Base-by-base conservation (phyloP, 2,113 vertebrate genomes). In the Melanotaenia duboulayi region DNA sequence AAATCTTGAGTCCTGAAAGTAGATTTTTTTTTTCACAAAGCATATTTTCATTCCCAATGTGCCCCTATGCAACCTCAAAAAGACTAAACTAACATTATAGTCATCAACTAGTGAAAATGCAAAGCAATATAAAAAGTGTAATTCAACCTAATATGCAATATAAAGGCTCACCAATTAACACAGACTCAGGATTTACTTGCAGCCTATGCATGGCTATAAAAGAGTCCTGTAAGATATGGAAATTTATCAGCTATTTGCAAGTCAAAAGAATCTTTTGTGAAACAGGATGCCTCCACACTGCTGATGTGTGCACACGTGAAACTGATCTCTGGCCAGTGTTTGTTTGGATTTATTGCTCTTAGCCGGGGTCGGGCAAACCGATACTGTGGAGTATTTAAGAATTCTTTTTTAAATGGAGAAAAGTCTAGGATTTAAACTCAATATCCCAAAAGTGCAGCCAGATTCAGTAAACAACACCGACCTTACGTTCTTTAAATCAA, bases 201-300 rank as follows among this genome's bases (percentile, higher is more conserved):
- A 44, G 32, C 35, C 4, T 7, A 13, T 42, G 10, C 17, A 19
- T 58, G 46, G 35, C 35, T 22, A 44, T 23, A 35, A 60, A 52
- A 58, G 71, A 52, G 40, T 55, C 44, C 16, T 52, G 28, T 54
- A 35, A 57, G 46, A 14, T 35, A 52, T 75, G 56, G 24, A 67
- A 67, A 66, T 74, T 4, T 8, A 24, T 46, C 14, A 0, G 39
- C 11, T 20, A 67, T 68, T 67, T 68, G 73, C 64, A 76, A 67
- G 73, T 67, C n/a, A 76, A 67, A 76, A 16, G 48, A 44, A 19
- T 56, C 17, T 20, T 24, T 40, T 35, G 54, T 54, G 64, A 76
- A 76, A 75, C 0, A 2, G 13, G 48, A 67, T 54, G 22, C 63
- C 59, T 25, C 37, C 44, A 51, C n/a, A 19, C n/a, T 2, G 13